phyloP scores from a whole-genome alignment of 1,140 invertebrate genomes.

The Formica selysi region DNA sequence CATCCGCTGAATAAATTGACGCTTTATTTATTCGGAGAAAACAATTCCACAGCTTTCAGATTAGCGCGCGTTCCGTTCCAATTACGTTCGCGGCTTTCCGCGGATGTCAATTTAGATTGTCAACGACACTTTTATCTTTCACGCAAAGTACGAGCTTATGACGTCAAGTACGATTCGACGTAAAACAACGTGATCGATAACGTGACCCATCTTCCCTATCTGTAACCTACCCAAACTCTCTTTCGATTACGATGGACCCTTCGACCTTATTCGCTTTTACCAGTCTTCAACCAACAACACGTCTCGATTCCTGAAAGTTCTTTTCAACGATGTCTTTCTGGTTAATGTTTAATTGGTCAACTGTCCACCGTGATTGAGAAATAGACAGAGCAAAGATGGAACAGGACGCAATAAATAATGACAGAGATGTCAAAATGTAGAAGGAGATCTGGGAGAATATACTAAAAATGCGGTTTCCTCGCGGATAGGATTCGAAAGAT shows the following conservation, averaged over 20 bases:
- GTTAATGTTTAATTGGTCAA: conserved; percentile 68
- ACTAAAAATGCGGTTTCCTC: not conserved
- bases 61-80: not conserved
- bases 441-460: not conserved
- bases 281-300: not conserved
- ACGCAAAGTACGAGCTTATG: conserved; percentile 26
- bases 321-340: not conserved
- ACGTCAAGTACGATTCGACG: conserved; percentile 40
- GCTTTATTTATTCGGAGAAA: conserved; percentile 7
- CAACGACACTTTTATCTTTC: conserved; percentile 39
- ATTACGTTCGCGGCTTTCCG: not conserved
- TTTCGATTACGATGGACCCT: conserved; percentile 40
- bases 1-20: not conserved
- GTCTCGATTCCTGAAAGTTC: conserved; percentile 35
- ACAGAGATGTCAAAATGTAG: not conserved
- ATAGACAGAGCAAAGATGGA: conserved; percentile 14
- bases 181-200: conserved; percentile 65
- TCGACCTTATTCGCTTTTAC: conserved; percentile 22
- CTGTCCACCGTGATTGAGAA: conserved; percentile 26
- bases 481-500: not conserved
- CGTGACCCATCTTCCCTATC: conserved; percentile 17
- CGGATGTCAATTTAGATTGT: conserved; percentile 38
- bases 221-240: conserved; percentile 39
- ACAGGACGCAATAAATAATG: conserved; percentile 31
- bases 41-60: conserved; percentile 9